Evolutionary conservation across 2,888 invertebrate species (phyloP).

Genomic region (Cosmopolites sordidus): DNA sequence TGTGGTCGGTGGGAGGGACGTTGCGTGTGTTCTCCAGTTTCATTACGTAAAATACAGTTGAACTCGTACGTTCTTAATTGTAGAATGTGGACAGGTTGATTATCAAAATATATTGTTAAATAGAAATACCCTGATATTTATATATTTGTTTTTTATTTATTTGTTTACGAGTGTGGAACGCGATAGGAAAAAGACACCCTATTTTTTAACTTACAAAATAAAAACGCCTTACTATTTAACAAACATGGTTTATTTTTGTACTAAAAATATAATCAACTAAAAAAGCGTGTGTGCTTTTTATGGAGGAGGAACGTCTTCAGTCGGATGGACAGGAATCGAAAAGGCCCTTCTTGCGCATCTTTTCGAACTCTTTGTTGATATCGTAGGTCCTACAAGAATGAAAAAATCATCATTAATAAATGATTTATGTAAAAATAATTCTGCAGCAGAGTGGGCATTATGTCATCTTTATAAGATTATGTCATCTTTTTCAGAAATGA

Average conservation of each 20-base stretch:
- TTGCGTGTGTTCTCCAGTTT: conserved; percentile 40
- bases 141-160: conserved; percentile 17
- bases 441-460: too few species aligned
- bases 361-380: conserved; percentile 31
- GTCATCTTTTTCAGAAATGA: too few species aligned
- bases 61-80: conserved; percentile 52
- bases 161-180: too few species aligned
- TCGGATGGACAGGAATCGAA: conserved; percentile 31
- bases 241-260: too few species aligned
- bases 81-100: conserved; percentile 54
- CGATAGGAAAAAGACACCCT: too few species aligned
- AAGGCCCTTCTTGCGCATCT: conserved; percentile 27
- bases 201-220: too few species aligned
- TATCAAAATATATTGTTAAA: conserved; percentile 54
- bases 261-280: too few species aligned
- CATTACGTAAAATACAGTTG: conserved; percentile 46
- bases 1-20: too few species aligned
- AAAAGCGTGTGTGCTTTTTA: too few species aligned
- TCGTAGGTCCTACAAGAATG: conserved; percentile 30
- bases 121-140: conserved; percentile 54
- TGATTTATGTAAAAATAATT: too few species aligned
- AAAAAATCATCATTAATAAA: conserved; percentile 4
- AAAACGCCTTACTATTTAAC: too few species aligned
- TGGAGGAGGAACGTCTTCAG: background rate
- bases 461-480: too few species aligned